Conservation (phyloP, 1,140 invertebrate genomes). For the Euglossa dilemma region DNA sequence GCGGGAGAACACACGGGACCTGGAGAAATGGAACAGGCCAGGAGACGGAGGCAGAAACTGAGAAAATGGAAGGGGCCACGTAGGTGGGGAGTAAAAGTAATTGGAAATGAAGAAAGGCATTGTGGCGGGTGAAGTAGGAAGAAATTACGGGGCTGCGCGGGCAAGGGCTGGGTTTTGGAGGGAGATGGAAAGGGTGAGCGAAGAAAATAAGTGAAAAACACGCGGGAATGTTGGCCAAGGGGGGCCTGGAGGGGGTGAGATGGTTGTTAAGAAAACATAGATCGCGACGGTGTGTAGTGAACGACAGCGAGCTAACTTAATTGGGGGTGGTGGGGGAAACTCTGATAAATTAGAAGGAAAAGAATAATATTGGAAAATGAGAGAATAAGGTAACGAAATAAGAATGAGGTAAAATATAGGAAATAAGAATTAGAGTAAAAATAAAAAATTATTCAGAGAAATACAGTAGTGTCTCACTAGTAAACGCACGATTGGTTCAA, state of each 20-base stretch:
- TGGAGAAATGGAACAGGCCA: too few species aligned
- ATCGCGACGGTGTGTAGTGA: neutral
- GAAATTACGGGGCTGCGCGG: neutral
- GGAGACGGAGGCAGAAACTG: neutral
- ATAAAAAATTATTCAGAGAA: too few species aligned
- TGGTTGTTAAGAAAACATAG: neutral
- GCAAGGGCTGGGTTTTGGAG: neutral
- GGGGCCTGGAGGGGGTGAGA: too few species aligned
- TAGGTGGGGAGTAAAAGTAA: slow-evolving; percentile 30
- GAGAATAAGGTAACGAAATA: neutral
- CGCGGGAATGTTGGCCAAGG: neutral
- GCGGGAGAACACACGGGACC: neutral
- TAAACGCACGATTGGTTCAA: too few species aligned
- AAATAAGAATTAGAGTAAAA: too few species aligned
- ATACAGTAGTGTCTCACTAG: too few species aligned
- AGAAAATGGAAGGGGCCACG: slow-evolving; percentile 4
- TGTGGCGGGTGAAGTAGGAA: slow-evolving; percentile 10
- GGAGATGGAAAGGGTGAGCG: too few species aligned
- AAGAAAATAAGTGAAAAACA: neutral
- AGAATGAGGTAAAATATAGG: neutral
- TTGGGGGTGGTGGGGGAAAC: neutral
- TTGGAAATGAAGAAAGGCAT: slow-evolving; percentile 31
- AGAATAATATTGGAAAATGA: too few species aligned
- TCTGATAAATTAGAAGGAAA: neutral
- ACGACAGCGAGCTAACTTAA: neutral